These are phyloP conservation scores for Misgurnus mizolepis DNA, from an alignment of 2,113 vertebrate species.

Conservation along the genomic window DNA sequence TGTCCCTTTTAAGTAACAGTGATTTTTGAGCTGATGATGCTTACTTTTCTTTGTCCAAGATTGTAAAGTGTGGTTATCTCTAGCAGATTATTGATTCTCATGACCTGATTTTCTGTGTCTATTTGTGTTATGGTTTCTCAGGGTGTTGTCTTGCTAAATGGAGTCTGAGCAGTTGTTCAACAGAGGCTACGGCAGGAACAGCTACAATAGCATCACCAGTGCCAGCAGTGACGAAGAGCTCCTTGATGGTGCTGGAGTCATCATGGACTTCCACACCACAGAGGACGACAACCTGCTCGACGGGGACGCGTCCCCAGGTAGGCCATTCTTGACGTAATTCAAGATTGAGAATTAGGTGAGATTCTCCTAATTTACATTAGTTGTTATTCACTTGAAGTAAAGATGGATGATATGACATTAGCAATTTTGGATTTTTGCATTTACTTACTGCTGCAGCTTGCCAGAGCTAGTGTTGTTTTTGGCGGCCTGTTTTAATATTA, in stretches of 20 bases:
- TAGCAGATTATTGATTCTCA: not conserved
- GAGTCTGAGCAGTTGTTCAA: slow-evolving; percentile 99
- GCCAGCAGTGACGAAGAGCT: slow-evolving; percentile 98
- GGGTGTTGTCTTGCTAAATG: slow-evolving; percentile 90
- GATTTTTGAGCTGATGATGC: too few species aligned
- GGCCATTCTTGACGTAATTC: not conserved
- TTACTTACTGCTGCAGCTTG: too few species aligned
- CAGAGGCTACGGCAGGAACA: slow-evolving; percentile 94
- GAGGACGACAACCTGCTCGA: slow-evolving; percentile 98
- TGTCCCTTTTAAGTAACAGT: too few species aligned
- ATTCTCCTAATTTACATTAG: too few species aligned
- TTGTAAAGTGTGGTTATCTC: too few species aligned
- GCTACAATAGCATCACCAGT: slow-evolving; percentile 98
- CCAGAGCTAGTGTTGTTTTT: too few species aligned
- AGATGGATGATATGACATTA: too few species aligned
- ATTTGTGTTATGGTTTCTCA: slow-evolving; percentile 56
- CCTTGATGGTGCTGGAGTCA: slow-evolving; percentile 91
- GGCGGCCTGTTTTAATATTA: too few species aligned
- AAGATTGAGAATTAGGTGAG: not conserved
- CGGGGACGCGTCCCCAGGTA: slow-evolving; percentile 92
- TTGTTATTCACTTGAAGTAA: too few species aligned
- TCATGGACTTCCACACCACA: slow-evolving; percentile 99
- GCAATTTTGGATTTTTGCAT: too few species aligned
- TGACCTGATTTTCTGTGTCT: slow-evolving; percentile 4
- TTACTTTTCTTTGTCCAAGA: too few species aligned